Evolutionary conservation across 2,797 vertebrate species (phyloP).

Genomic region (Acanthiza pusilla): DNA sequence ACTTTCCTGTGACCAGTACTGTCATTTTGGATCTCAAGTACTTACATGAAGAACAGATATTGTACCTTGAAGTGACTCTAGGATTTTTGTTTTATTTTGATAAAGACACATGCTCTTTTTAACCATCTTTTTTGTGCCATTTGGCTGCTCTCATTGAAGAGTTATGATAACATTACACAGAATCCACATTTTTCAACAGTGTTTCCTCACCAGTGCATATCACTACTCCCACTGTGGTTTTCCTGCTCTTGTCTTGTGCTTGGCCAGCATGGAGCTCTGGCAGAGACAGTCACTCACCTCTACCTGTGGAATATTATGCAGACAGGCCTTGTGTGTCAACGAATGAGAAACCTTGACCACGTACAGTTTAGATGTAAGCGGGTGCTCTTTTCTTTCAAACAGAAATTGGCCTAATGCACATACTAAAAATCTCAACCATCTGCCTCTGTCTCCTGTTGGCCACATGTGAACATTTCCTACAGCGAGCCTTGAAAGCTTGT

Average conservation of each 20-base stretch:
- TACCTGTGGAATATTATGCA: not conserved
- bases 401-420: not conserved
- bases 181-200: not conserved
- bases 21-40: not conserved
- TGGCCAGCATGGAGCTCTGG: not conserved
- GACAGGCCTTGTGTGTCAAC: not conserved
- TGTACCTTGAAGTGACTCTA: not conserved
- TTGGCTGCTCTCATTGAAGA: not conserved
- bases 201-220: not conserved
- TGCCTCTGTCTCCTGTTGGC: constrained; percentile 18
- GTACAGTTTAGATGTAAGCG: not conserved
- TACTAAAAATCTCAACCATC: not conserved
- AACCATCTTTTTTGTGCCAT: not conserved
- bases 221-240: not conserved
- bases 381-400: not conserved
- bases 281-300: not conserved
- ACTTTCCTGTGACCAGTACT: not conserved
- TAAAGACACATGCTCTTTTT: not conserved
- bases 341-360: not conserved
- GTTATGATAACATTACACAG: not conserved
- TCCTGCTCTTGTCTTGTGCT: not conserved
- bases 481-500: not conserved
- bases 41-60: not conserved
- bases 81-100: not conserved
- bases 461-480: constrained; percentile 51